Conservation (phyloP, 1,140 invertebrate genomes). For the Cotesia vestalis region DNA sequence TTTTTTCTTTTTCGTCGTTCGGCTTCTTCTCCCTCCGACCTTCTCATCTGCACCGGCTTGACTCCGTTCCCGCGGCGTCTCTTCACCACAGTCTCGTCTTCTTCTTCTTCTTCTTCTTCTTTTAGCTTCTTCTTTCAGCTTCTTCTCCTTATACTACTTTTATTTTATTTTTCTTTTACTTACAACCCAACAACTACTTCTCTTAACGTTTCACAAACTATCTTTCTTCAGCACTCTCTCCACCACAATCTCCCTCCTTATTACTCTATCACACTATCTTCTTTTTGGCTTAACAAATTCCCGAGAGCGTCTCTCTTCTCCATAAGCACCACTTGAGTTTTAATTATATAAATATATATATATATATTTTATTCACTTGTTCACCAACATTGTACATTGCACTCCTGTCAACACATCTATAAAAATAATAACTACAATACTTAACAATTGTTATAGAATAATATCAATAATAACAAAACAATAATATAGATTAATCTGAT, state of each 20-base stretch:
- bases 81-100: constrained; percentile 24
- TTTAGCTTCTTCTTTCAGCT: background rate
- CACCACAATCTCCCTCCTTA: background rate
- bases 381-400: constrained; percentile 47
- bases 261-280: constrained; percentile 13
- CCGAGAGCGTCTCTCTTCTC: background rate
- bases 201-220: background rate
- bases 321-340: background rate
- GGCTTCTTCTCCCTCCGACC: background rate
- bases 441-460: too few species aligned
- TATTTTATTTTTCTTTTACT: background rate
- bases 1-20: constrained; percentile 4
- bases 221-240: background rate
- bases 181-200: constrained; percentile 3
- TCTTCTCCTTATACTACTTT: background rate
- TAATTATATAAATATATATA: constrained; percentile 53
- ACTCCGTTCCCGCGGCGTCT: constrained; percentile 35
- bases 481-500: constrained; percentile 35
- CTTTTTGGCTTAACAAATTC: background rate
- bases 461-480: constrained; percentile 31
- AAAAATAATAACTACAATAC: background rate
- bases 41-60: constrained; percentile 2
- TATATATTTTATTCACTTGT: too few species aligned
- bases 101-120: constrained; percentile 20
- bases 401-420: constrained; percentile 29